These are phyloP conservation scores for Motacilla alba DNA, from an alignment of 2,113 vertebrate species.

Conservation along the genomic window DNA sequence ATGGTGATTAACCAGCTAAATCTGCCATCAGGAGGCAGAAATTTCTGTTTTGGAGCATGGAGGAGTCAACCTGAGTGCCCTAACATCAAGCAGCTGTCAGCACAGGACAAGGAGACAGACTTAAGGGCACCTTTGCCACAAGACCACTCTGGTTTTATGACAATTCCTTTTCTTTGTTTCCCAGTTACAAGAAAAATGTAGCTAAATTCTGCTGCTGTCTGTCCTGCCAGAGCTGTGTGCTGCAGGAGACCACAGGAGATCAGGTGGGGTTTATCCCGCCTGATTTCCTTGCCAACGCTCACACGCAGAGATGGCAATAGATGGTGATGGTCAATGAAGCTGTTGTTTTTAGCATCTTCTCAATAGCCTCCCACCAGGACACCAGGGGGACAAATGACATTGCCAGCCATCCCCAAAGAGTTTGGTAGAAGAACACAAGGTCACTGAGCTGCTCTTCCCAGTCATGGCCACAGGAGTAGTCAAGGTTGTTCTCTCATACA, in stretches of 20 bases:
- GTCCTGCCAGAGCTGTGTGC: neutral
- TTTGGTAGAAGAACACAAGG: neutral
- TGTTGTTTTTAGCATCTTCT: neutral
- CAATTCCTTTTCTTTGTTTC: neutral
- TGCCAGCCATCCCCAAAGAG: neutral
- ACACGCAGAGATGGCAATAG: fast-evolving
- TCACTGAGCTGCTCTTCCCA: neutral
- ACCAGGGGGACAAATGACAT: neutral
- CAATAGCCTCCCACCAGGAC: neutral
- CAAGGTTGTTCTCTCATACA: neutral
- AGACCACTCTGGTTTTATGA: neutral
- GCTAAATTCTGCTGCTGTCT: neutral
- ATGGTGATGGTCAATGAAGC: neutral
- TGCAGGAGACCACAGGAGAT: neutral
- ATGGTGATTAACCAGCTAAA: neutral
- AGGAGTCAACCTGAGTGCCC: neutral
- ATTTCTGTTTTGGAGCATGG: neutral
- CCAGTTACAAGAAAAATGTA: neutral
- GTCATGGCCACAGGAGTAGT: neutral
- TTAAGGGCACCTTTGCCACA: neutral
- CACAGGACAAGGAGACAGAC: neutral
- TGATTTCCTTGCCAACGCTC: neutral
- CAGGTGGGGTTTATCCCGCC: neutral
- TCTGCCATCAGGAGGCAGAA: neutral
- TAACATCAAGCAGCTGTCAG: neutral